Evolutionary conservation across 1,140 invertebrate genomes (phyloP).

Genomic region (Drosophila melanica): DNA sequence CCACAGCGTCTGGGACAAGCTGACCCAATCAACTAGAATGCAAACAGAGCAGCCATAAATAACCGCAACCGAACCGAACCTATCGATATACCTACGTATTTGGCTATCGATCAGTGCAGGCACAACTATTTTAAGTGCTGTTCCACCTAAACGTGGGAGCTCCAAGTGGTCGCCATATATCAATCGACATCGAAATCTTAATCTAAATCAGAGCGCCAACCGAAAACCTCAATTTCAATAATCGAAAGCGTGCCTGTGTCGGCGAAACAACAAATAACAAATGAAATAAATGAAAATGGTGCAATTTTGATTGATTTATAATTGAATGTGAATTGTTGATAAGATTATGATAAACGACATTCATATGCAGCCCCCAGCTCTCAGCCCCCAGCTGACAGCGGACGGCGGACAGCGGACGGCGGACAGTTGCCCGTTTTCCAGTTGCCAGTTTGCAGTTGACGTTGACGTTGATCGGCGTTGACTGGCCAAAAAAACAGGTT

Average conservation of each 20-base stretch:
- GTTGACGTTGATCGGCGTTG: conserved; percentile 63
- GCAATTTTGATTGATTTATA: conserved; percentile 83
- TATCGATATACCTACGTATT: conserved; percentile 1
- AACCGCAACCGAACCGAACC: conserved; percentile 14
- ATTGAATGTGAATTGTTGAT: conserved; percentile 83
- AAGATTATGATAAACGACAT: conserved; percentile 83
- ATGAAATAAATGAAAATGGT: conserved; percentile 76
- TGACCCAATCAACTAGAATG: conserved; percentile 40
- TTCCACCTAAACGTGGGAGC: conserved; percentile 72
- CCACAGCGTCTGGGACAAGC: conserved; percentile 18
- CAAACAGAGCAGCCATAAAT: conserved; percentile 25
- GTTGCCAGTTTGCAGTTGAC: conserved; percentile 42
- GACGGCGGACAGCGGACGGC: conserved; percentile 5
- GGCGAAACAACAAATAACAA: conserved; percentile 58
- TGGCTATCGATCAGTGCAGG: conserved; percentile 14
- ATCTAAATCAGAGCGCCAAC: conserved; percentile 37
- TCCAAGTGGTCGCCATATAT: conserved; percentile 64
- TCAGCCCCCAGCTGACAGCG: conserved; percentile 1
- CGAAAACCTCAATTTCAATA: conserved; percentile 33
- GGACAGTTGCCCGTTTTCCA: conserved; percentile 27
- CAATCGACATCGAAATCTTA: conserved; percentile 47
- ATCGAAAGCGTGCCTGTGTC: conserved; percentile 57
- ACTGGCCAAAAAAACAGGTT: conserved; percentile 68
- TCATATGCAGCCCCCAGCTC: conserved; percentile 56
- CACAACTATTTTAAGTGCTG: conserved; percentile 11